A percentile compares a stretch with the other conserved stretches of the same genome.
phyloP scores from a whole-genome alignment of 2,888 invertebrate species.

The Rambutsinella grinnellia region DNA sequence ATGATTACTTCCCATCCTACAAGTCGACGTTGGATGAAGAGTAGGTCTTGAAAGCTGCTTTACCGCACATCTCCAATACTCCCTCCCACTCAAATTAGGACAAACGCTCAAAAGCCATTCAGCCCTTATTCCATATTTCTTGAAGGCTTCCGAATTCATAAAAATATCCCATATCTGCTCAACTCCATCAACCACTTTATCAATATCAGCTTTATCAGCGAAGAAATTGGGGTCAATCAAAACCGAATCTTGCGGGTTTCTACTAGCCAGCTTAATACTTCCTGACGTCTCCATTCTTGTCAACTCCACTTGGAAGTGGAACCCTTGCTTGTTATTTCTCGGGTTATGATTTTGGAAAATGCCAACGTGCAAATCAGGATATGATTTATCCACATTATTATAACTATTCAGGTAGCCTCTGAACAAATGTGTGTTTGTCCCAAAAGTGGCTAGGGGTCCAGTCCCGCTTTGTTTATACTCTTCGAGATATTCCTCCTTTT shows the following conservation, averaged over 20 bases:
- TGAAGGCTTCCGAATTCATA: conserved; percentile 25
- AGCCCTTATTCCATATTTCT: too few relatives aligned
- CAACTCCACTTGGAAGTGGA: conserved; percentile 24
- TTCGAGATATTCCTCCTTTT: conserved; percentile 10
- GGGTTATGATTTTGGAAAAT: conserved; percentile 12
- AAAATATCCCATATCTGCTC: conserved; percentile 37
- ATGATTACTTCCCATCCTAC: conserved; percentile 54
- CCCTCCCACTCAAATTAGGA: conserved; percentile 1
- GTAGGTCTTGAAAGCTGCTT: not conserved
- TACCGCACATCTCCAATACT: conserved; percentile 44
- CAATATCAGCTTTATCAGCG: conserved; percentile 31
- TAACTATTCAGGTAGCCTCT: conserved; percentile 42
- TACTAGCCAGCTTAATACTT: conserved; percentile 34
- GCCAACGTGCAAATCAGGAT: conserved; percentile 48
- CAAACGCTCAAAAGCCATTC: too few relatives aligned
- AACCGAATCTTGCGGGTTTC: conserved; percentile 32
- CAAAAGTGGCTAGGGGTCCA: not conserved
- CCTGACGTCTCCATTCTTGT: conserved; percentile 17
- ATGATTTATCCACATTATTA: conserved; percentile 19
- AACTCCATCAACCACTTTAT: conserved; percentile 45
- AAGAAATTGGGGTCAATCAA: conserved; percentile 51
- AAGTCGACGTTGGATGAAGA: conserved; percentile 44
- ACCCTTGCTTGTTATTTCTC: conserved; percentile 1
- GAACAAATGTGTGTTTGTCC: conserved; percentile 26
- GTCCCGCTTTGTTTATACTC: conserved; percentile 42